Evolutionary conservation across 2,113 vertebrate species (phyloP).

Genomic region (Lipotes vexillifer): DNA sequence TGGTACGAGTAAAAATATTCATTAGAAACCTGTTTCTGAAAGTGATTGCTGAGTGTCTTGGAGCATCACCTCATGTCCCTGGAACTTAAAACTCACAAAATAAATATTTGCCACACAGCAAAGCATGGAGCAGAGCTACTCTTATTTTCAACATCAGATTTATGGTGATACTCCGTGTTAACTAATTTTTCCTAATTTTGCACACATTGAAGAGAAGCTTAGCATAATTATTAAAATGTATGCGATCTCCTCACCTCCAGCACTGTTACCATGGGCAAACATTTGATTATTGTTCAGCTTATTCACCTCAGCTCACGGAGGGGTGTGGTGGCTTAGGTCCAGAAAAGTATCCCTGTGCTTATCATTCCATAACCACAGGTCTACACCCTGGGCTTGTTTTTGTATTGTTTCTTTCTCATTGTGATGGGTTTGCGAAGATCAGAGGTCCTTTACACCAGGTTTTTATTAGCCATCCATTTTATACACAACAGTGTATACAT

Average conservation of each 20-base stretch:
- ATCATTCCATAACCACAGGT: accelerated
- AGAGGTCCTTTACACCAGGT: too few species aligned
- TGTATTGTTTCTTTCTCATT: not conserved
- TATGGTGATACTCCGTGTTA: not conserved
- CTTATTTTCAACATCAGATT: not conserved
- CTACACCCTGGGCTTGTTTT: accelerated
- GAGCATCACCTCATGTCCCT: not conserved
- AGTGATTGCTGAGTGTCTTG: not conserved
- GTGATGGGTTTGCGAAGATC: not conserved
- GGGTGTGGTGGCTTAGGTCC: not conserved
- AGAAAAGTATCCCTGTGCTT: not conserved
- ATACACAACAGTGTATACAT: too few species aligned
- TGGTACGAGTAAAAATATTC: not conserved
- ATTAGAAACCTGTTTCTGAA: not conserved
- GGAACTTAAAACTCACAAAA: not conserved
- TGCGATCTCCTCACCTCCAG: accelerated
- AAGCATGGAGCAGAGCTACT: not conserved
- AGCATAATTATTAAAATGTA: not conserved
- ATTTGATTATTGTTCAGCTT: accelerated
- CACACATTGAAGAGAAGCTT: not conserved
- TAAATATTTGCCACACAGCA: not conserved
- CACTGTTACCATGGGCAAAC: accelerated
- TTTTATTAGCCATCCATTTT: too few species aligned
- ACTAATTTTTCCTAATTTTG: not conserved
- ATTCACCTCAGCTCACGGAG: not conserved